Percentiles rank a stretch among this genome's conserved stretches.
Evolutionary conservation across 2,113 vertebrate genomes (phyloP).

Genomic region (Neolamprologus tretocephalus): DNA sequence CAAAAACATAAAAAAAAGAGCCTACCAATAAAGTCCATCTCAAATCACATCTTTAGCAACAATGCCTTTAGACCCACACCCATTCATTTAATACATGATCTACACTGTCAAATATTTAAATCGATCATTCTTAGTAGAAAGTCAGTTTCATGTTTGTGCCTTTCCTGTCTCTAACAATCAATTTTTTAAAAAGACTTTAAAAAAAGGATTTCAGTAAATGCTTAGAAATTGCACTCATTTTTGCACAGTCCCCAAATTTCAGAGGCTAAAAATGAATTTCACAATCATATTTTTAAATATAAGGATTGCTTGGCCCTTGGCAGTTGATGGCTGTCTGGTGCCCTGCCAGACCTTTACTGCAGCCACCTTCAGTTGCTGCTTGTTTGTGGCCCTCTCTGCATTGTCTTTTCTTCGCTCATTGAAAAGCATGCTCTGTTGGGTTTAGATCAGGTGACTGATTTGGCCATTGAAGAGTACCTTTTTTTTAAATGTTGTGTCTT

Average conservation of each 20-base stretch:
- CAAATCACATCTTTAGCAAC: neutral
- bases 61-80: neutral
- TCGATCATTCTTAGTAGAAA: neutral
- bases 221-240: neutral
- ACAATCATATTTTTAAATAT: neutral
- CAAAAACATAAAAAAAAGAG: neutral
- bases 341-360: neutral
- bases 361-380: neutral
- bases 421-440: neutral
- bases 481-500: neutral
- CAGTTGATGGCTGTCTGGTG: neutral
- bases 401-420: neutral
- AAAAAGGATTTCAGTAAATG: neutral
- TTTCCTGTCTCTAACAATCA: neutral
- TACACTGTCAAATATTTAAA: neutral
- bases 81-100: neutral
- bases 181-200: accelerated
- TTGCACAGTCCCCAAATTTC: neutral
- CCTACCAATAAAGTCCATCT: neutral
- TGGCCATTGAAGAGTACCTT: neutral
- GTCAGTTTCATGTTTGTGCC: neutral
- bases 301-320: neutral
- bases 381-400: neutral
- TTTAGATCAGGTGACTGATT: neutral
- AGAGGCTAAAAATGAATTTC: neutral